These are phyloP conservation scores for Lophius piscatorius DNA, from an alignment of 2,113 vertebrate genomes.

Conservation along the genomic window DNA sequence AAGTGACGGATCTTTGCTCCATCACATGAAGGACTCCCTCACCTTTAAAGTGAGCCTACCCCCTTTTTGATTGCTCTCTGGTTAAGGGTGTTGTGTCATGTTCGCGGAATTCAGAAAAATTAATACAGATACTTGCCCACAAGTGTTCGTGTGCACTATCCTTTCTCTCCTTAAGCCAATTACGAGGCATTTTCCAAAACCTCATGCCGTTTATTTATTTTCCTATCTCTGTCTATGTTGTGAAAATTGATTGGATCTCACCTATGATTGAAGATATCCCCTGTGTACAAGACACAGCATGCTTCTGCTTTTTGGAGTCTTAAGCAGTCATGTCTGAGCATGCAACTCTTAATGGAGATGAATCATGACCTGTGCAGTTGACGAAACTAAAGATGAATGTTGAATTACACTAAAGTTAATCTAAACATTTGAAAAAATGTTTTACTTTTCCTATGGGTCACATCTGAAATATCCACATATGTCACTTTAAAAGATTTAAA, in stretches of 20 bases:
- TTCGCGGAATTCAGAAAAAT: slow-evolving; percentile 2
- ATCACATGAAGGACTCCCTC: not conserved
- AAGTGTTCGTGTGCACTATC: not conserved
- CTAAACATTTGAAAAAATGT: not conserved
- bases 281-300: slow-evolving; percentile 27
- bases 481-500: not conserved
- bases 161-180: slow-evolving; percentile 4
- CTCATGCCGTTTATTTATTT: not conserved
- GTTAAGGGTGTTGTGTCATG: slow-evolving; percentile 18
- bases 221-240: slow-evolving; percentile 18
- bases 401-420: not conserved
- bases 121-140: slow-evolving; percentile 13
- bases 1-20: slow-evolving; percentile 6
- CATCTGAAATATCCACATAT: not conserved
- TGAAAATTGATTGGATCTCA: slow-evolving; percentile 74
- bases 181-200: slow-evolving; percentile 30
- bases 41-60: slow-evolving; percentile 9
- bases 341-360: slow-evolving; percentile 37
- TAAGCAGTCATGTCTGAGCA: slow-evolving; percentile 48
- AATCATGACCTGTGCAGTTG: slow-evolving; percentile 37
- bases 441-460: not conserved
- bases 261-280: slow-evolving; percentile 57
- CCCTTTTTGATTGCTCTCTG: not conserved
- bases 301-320: slow-evolving; percentile 31
- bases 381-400: slow-evolving; percentile 29